Evolutionary conservation across 2,797 vertebrate species (phyloP).

Genomic region (Botia almorhae): DNA sequence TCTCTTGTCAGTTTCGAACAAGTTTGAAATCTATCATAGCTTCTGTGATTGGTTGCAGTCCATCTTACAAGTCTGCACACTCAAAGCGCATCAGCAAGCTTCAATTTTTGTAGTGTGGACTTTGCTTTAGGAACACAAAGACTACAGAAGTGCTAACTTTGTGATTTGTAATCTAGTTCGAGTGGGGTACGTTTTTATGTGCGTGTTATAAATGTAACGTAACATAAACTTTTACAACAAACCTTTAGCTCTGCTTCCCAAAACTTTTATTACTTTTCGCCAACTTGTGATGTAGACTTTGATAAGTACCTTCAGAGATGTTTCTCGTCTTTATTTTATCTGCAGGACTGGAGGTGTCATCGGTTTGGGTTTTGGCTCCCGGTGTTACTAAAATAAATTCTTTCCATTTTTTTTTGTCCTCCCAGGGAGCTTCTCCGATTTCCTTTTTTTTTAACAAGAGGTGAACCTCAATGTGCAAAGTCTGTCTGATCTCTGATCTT

Average conservation of each 20-base stretch:
- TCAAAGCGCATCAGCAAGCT: too few species aligned
- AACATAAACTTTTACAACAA: not conserved
- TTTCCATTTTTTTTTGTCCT: constrained; percentile 27
- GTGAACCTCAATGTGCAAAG: constrained; percentile 1
- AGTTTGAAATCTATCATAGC: not conserved
- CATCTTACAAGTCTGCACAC: too few species aligned
- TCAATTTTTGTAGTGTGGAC: not conserved
- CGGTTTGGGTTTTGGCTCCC: constrained; percentile 12
- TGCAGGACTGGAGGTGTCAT: constrained; percentile 21
- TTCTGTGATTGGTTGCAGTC: not conserved
- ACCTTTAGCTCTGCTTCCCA: constrained; percentile 12
- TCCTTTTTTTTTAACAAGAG: not conserved
- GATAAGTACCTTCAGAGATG: constrained; percentile 37
- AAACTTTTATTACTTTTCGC: constrained; percentile 37
- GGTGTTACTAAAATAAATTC: constrained; percentile 32
- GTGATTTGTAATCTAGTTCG: not conserved
- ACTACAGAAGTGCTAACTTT: not conserved
- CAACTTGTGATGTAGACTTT: constrained; percentile 38
- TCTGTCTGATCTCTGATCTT: constrained; percentile 62
- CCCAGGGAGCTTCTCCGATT: not conserved
- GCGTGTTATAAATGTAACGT: not conserved
- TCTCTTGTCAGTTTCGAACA: too few species aligned
- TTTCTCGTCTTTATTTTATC: constrained; percentile 43
- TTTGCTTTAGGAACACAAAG: not conserved
- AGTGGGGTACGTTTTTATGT: not conserved